phyloP scores from a whole-genome alignment of 2,113 vertebrate genomes.

The Mesoclemmys tuberculata region DNA sequence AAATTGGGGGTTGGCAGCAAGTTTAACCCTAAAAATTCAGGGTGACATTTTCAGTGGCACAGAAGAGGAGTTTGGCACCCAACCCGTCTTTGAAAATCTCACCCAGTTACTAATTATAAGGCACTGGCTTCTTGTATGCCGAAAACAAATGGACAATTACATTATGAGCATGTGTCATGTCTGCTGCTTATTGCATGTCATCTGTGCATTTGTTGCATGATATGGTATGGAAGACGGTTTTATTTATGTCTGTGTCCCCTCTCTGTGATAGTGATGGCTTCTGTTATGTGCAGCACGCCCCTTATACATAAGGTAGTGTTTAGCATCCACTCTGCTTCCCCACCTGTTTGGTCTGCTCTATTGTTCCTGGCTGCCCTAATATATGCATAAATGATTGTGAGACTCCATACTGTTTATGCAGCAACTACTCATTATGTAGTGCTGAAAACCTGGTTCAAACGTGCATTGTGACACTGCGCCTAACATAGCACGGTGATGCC shows the following conservation, averaged over 20 bases:
- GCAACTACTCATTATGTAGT: not conserved
- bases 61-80: not conserved
- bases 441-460: not conserved
- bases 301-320: not conserved
- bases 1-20: not conserved
- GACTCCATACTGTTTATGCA: fast-evolving
- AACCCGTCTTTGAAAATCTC: not conserved
- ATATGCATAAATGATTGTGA: not conserved
- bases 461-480: not conserved
- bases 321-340: not conserved
- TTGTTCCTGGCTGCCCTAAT: not conserved
- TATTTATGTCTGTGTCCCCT: not conserved
- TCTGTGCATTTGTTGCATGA: not conserved
- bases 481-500: not conserved
- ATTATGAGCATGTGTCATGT: not conserved
- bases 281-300: not conserved
- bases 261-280: fast-evolving
- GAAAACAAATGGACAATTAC: not conserved
- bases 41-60: not conserved
- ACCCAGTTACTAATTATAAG: not conserved
- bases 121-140: not conserved
- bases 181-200: not conserved
- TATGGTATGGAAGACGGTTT: not conserved
- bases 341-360: not conserved
- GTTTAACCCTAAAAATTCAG: not conserved